Evolutionary conservation across 1,140 invertebrate genomes (phyloP), one percentile per base, ranked within the genome.

Genomic region (Zophobas atratus): DNA sequence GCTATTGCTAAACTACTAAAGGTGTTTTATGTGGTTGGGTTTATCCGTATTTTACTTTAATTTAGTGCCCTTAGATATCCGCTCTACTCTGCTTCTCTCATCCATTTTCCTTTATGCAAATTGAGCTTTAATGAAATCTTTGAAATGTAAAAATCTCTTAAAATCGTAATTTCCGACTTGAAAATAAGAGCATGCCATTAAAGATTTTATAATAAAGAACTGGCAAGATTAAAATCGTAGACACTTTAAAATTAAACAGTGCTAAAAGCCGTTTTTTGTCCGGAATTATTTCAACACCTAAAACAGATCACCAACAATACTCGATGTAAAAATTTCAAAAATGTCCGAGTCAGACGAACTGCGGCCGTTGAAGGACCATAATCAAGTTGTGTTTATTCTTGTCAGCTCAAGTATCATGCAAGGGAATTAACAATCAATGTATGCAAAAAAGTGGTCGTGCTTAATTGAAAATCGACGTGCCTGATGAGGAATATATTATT

Each of bases 401-500:
- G 60, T 67, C 60, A 67, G 60, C 20, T 67, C 38, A 67, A 67
- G 60, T 67, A 43, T 67, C 38, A 67, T 36, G 41, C 38, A 20
- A 33, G 39, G 43, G 60, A 67, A 67, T 67, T 41, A 67, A 67
- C 36, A 67, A 46, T 67, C 38, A 67, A 33, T 1, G 38, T 67
- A 67, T 67, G 60, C 60, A 67, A 67, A 67, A 63, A 67, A 67
- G 60, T 43, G 60, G 60, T 67, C 60, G 41, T 39, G 60, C 36
- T 67, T 67, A 67, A 67, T 67, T 67, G 60, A 67, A 67, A 67
- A 67, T 67, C 60, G 60, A 67, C 60, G 60, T 67, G 60, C 60
- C 60, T 67, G 60, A 67, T 67, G 60, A 67, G 60, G 60, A 67
- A 67, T 67, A 67, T 67, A 67, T 67, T 67, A 67, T 67, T 67